A percentile compares a stretch with the other conserved stretches of the same genome.
These are phyloP conservation scores for Anthonomus grandis DNA, from an alignment of 1,140 invertebrate genomes.

Conservation along the genomic window DNA sequence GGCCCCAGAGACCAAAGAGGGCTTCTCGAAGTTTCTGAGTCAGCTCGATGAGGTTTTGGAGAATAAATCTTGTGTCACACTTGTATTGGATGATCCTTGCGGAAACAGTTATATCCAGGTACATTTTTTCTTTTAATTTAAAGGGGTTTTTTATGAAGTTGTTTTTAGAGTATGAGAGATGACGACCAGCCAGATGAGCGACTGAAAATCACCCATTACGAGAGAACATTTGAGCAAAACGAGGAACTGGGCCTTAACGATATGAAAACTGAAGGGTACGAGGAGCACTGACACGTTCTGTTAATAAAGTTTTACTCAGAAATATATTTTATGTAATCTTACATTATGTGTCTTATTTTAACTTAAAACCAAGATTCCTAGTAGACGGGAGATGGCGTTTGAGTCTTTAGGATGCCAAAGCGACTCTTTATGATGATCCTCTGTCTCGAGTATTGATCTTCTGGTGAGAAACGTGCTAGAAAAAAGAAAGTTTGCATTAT, in stretches of 20 bases:
- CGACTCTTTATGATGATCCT: conserved; percentile 87
- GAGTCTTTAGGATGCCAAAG: conserved; percentile 85
- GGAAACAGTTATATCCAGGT: conserved; percentile 96
- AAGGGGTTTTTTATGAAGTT: background rate
- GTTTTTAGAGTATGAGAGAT: conserved; percentile 61
- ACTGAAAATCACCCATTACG: conserved; percentile 77
- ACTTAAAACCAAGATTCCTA: conserved; percentile 4
- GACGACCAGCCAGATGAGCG: conserved; percentile 59
- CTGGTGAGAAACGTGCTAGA: conserved; percentile 89
- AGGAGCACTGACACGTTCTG: conserved; percentile 14
- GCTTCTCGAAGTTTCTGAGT: conserved; percentile 63
- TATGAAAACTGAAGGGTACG: conserved; percentile 90
- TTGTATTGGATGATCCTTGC: conserved; percentile 92
- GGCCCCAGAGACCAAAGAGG: conserved; percentile 53
- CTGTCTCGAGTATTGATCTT: conserved; percentile 91
- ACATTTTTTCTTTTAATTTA: conserved; percentile 4
- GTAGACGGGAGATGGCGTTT: conserved; percentile 71
- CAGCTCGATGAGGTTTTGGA: conserved; percentile 70
- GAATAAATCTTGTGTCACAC: conserved; percentile 61
- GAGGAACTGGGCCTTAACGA: conserved; percentile 95
- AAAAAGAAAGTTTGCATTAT: conserved; percentile 27
- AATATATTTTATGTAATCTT: background rate
- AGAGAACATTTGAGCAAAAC: conserved; percentile 87
- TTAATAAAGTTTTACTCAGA: too few species aligned
- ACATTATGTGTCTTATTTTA: background rate